Evolutionary conservation across 2,797 vertebrate species (phyloP), one percentile per base, ranked within the genome.

Genomic region (Synanceia verrucosa): DNA sequence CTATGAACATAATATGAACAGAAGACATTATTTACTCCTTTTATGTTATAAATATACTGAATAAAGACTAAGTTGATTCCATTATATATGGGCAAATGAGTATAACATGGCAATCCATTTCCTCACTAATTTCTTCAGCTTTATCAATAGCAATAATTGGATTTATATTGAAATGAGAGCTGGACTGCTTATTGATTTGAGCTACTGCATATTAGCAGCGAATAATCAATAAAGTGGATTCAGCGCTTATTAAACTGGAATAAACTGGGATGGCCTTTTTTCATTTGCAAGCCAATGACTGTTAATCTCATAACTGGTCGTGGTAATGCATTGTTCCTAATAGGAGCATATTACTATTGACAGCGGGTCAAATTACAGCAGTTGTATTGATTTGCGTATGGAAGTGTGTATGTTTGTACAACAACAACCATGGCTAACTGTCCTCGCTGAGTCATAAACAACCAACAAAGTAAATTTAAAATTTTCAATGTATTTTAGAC

Each of bases 141-240:
- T 83, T 79, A 80, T 72, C 76, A 70, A 88, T 85, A 73, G 78
- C 77, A 89, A 88, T 92, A 93, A 94, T 94, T 93, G 88, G 88
- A 93, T 93, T 93, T 90, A 91, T 86, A 89, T 83, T 88, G 86
- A 90, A 91, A 94, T 90, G 91, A 91, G 87, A 87, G 83, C 85
- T 33, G 60, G 84, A 79, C 83, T 78, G 67, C 82, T 31, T 88
- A 94, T 94, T 90, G 94, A 94, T 92, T 90, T 66, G 41, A 81
- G 82, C 78, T 83, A 86, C 90, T 90, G 86, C 88, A 92, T 93
- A 94, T 93, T 94, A 93, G 92, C 88, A 91, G 90, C 85, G 90
- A 91, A 93, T 94, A 93, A 94, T 94, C 94, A 94, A 95, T 94
- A 81, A 58, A 78, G 83, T 82, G 82, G 84, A 84, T 86, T 72